A percentile compares a stretch with the other conserved stretches of the same genome.
These are phyloP conservation scores for Cryptus armator DNA, from an alignment of 2,888 invertebrate species.

Conservation along the genomic window DNA sequence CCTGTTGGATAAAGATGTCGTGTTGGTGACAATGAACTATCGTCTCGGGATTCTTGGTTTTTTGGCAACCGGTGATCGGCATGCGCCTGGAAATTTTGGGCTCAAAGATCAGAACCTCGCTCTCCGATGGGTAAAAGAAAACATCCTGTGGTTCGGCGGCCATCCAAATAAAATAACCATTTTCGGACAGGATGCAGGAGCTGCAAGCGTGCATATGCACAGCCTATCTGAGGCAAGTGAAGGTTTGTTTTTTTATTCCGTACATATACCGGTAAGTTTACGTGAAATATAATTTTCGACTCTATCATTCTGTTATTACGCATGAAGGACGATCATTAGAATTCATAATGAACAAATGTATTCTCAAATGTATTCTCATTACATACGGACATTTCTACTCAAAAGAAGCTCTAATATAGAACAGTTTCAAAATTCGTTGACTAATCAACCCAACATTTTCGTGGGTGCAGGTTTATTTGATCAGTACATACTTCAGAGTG, in stretches of 20 bases:
- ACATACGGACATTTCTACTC: background rate
- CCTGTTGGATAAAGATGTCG: constrained; percentile 69
- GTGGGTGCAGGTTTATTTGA: constrained; percentile 68
- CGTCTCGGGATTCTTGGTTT: constrained; percentile 73
- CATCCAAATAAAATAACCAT: constrained; percentile 65
- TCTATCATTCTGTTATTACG: background rate
- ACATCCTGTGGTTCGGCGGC: constrained; percentile 68
- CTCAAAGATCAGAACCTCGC: constrained; percentile 71
- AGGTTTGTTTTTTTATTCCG: constrained; percentile 4
- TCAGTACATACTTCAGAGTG: constrained; percentile 68
- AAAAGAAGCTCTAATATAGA: background rate
- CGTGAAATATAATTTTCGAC: background rate
- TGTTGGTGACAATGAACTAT: constrained; percentile 73
- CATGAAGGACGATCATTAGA: background rate
- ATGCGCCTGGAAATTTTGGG: constrained; percentile 71
- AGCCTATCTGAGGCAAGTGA: constrained; percentile 45
- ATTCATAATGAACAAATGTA: background rate
- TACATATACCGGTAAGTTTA: background rate
- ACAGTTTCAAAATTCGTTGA: background rate
- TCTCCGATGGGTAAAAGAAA: constrained; percentile 66
- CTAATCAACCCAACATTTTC: background rate
- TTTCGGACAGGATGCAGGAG: constrained; percentile 65
- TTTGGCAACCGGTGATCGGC: constrained; percentile 66
- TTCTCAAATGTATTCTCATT: no score
- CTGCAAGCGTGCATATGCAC: constrained; percentile 59